Base-by-base conservation (phyloP, 2,113 vertebrate species). In the Centrocercus urophasianus region DNA sequence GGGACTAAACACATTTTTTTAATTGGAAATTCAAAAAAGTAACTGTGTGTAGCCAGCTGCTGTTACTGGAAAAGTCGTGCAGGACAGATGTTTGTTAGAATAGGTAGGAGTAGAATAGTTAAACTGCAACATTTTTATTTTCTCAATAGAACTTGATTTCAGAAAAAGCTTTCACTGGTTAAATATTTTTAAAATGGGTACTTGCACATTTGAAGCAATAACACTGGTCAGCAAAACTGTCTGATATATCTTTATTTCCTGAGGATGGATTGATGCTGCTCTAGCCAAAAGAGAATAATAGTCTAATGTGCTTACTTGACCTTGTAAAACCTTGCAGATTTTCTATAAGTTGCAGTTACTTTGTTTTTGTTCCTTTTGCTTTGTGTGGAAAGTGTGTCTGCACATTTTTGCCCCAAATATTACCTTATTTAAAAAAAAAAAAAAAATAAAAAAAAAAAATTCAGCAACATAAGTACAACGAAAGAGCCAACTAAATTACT, bases 11-110 rank as follows among this genome's bases (percentile, higher is more conserved):
- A 6, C 13, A 90, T 57, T 82, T 0, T 22, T 87, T 93, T 88
- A n/a, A 30, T 40, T 38, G 36, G 57, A 28, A 77, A 61, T 43
- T 48, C 0, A 1, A 22, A 36, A 66, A 67, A 52, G 21, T 64
- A 63, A 47, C 57, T 75, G 7, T 17, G 2, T 56, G n/a, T 57
- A 63, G 32, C 54, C 89, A 66, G 94, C 84, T 95, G 84, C 87
- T 89, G 28, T 36, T 36, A 14, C n/a, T 32, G 11, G 48, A 77
- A 25, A 76, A 85, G 42, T 30, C 48, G 42, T 7, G 25, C 30
- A 60, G 84, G 74, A 84, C 86, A 79, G 79, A 89, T 95, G 83
- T 66, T 96, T 81, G 57, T 81, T 47, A 78, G 64, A 93, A 84
- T 72, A 22, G 52, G 45, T 34, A 8, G 50, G 94, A 90, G 93